These are phyloP conservation scores for Tupiocoris notatus DNA, from an alignment of 2,888 invertebrate species.

Conservation along the genomic window DNA sequence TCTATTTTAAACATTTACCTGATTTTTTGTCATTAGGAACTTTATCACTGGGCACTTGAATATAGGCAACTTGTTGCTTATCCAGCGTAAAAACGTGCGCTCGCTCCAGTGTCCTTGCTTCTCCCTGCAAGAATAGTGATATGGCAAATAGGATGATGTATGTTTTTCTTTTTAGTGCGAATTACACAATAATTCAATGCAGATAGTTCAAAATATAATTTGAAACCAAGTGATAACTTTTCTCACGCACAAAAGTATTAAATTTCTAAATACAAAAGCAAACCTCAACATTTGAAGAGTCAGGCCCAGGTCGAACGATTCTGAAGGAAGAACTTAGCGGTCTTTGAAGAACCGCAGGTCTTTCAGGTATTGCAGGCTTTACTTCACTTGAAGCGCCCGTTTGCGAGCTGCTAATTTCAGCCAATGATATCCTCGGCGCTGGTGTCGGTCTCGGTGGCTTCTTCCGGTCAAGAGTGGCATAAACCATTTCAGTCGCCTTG, in stretches of 20 bases:
- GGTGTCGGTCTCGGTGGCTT: conserved; percentile 58
- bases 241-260: too few relatives aligned
- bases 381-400: conserved; percentile 52
- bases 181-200: too few relatives aligned
- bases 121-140: conserved; percentile 42
- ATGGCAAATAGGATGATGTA: too few relatives aligned
- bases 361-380: conserved; percentile 79
- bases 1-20: too few relatives aligned
- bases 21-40: conserved; percentile 46
- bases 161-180: too few relatives aligned
- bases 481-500: conserved; percentile 36
- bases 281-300: conserved; percentile 43
- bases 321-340: conserved; percentile 57
- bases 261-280: too few relatives aligned
- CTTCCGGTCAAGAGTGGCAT: conserved; percentile 51
- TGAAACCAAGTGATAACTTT: too few relatives aligned
- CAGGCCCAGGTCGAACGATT: conserved; percentile 51
- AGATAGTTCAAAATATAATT: too few relatives aligned
- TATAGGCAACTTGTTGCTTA: conserved; percentile 71
- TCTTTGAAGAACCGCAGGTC: conserved; percentile 68
- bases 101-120: conserved; percentile 58
- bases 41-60: conserved; percentile 58
- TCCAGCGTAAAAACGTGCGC: conserved; percentile 71
- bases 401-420: conserved; percentile 31
- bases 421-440: conserved; percentile 56